Percentiles rank a stretch among this genome's conserved stretches.
Evolutionary conservation across 2,797 vertebrate species (phyloP).

Genomic region (Ibycter americanus): DNA sequence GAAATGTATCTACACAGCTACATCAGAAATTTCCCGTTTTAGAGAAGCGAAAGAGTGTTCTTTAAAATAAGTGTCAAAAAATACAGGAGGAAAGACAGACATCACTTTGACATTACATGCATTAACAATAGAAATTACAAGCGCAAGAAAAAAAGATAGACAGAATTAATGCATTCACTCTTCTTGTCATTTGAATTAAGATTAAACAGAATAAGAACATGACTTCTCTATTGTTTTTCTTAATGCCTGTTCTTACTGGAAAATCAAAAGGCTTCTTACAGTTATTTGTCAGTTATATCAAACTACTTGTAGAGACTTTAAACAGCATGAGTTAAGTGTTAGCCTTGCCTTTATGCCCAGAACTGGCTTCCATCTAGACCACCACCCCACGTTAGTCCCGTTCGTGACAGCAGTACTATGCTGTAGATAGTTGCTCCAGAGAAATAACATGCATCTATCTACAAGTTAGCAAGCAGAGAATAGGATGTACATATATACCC

Average conservation of each 20-base stretch:
- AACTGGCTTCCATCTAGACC: background rate
- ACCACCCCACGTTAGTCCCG: background rate
- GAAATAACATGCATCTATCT: background rate
- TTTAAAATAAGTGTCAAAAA: background rate
- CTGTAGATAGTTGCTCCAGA: background rate
- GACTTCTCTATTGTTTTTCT: background rate
- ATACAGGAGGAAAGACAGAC: background rate
- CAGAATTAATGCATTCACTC: background rate
- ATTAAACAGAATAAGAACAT: background rate
- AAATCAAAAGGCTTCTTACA: background rate
- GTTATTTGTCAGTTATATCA: background rate
- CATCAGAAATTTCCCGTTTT: background rate
- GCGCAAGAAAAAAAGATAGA: background rate
- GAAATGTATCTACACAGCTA: background rate
- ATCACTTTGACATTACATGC: background rate
- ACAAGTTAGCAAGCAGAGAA: background rate
- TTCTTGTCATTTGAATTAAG: background rate
- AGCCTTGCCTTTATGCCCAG: background rate
- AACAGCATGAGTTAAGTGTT: background rate
- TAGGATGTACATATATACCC: background rate
- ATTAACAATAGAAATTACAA: background rate
- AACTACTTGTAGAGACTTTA: background rate
- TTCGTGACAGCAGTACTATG: background rate
- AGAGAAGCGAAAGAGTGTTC: background rate
- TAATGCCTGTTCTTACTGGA: background rate